These are phyloP conservation scores for Nasonia oneida DNA, from an alignment of 2,888 invertebrate species.

Conservation along the genomic window DNA sequence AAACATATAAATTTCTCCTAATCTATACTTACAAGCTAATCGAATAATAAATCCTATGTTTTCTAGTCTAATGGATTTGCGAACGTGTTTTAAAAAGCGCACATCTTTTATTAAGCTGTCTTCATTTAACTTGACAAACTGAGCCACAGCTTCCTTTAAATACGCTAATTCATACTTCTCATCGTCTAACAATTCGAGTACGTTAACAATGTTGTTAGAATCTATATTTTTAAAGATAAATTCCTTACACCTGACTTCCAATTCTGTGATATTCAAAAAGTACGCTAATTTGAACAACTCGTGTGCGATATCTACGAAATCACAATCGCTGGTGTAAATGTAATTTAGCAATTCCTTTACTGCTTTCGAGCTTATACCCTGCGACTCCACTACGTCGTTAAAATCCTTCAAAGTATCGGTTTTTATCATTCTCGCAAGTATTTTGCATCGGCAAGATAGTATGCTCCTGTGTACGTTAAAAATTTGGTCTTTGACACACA, in stretches of 20 bases:
- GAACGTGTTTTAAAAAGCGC: neutral
- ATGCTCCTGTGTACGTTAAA: neutral
- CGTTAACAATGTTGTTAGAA: neutral
- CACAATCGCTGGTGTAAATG: neutral
- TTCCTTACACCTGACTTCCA: neutral
- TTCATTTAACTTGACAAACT: neutral
- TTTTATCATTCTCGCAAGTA: neutral
- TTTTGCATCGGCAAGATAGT: neutral
- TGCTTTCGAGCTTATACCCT: neutral
- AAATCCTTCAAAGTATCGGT: neutral
- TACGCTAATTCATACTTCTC: neutral
- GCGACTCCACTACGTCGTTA: neutral
- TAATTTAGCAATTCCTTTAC: neutral
- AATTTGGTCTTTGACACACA: neutral
- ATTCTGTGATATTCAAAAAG: neutral
- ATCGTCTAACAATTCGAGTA: neutral
- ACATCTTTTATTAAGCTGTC: neutral
- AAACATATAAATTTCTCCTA: neutral
- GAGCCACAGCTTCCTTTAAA: neutral
- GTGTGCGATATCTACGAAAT: neutral
- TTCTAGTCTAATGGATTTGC: constrained; percentile 8
- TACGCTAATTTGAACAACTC: constrained; percentile 2
- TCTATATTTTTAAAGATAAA: neutral
- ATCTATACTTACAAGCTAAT: neutral
- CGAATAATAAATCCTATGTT: neutral